phyloP scores from a whole-genome alignment of 2,113 vertebrate species.

The Anarrhichthys ocellatus region DNA sequence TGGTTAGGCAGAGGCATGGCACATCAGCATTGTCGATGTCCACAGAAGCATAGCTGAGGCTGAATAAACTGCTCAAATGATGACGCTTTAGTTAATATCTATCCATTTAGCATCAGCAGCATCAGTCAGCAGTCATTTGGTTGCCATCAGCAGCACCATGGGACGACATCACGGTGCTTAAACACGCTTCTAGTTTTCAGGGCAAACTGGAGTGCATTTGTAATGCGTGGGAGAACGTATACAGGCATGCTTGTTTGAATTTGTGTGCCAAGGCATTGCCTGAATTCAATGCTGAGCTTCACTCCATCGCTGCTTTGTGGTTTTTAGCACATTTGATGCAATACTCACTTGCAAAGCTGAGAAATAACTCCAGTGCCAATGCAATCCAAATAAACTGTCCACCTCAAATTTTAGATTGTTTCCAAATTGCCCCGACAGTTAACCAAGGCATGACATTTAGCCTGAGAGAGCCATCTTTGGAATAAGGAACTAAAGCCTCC shows the following conservation, averaged over 20 bases:
- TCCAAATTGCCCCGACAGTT: conserved; percentile 54
- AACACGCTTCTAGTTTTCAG: conserved; percentile 13
- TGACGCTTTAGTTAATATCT: conserved; percentile 49
- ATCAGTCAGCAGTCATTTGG: conserved; percentile 52
- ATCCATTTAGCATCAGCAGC: conserved; percentile 46
- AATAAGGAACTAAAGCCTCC: conserved; percentile 58
- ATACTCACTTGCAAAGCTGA: conserved; percentile 59
- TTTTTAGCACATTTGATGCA: conserved; percentile 45
- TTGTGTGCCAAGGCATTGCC: conserved; percentile 37
- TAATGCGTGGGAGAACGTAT: conserved; percentile 25
- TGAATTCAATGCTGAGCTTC: conserved; percentile 63
- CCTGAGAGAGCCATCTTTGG: conserved; percentile 61
- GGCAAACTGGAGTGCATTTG: conserved; percentile 20
- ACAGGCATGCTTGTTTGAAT: conserved; percentile 48
- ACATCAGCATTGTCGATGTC: conserved; percentile 53
- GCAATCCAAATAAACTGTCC: conserved; percentile 72
- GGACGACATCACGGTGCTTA: conserved; percentile 14
- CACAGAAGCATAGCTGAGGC: conserved; percentile 53
- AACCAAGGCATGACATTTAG: conserved; percentile 62
- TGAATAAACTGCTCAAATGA: conserved; percentile 65
- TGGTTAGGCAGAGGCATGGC: conserved; percentile 58
- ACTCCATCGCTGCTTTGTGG: conserved; percentile 55
- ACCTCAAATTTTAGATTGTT: conserved; percentile 49
- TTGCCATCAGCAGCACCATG: conserved; percentile 32
- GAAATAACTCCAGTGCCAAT: conserved; percentile 42